Percentiles rank a stretch among this genome's conserved stretches.
Evolutionary conservation across 1,140 invertebrate genomes (phyloP).

Genomic region (Rhyzopertha dominica): DNA sequence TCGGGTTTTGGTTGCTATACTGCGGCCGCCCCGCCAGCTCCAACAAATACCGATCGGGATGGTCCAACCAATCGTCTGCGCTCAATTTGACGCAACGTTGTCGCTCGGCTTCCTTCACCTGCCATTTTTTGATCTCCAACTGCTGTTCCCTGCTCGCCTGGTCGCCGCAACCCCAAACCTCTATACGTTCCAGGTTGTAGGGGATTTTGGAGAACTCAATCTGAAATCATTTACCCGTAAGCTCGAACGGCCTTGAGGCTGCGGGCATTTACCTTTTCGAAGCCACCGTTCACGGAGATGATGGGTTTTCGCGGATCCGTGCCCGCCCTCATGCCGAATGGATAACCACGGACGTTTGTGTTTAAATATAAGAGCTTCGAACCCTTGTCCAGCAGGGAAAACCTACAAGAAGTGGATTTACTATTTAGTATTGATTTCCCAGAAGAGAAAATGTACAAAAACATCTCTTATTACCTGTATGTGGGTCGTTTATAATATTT

Average conservation of each 20-base stretch:
- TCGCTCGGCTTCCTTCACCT: slow-evolving; percentile 78
- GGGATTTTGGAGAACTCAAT: slow-evolving; percentile 60
- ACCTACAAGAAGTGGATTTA: slow-evolving; percentile 49
- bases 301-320: slow-evolving; percentile 69
- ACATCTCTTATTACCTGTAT: no score
- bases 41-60: slow-evolving; percentile 82
- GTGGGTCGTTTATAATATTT: no score
- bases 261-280: slow-evolving; percentile 52
- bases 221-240: no score
- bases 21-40: slow-evolving; percentile 76
- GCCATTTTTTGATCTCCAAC: slow-evolving; percentile 85
- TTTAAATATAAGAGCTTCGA: slow-evolving; percentile 80
- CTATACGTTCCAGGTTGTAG: slow-evolving; percentile 55
- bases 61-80: slow-evolving; percentile 82
- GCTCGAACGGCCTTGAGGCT: not conserved
- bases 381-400: slow-evolving; percentile 61
- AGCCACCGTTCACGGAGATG: slow-evolving; percentile 67
- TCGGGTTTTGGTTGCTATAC: slow-evolving; percentile 54
- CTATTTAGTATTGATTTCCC: slow-evolving; percentile 4
- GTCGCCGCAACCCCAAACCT: slow-evolving; percentile 86
- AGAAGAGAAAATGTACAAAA: slow-evolving; percentile 2
- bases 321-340: slow-evolving; percentile 76
- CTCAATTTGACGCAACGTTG: slow-evolving; percentile 75
- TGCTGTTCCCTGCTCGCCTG: slow-evolving; percentile 68
- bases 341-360: slow-evolving; percentile 75